Evolutionary conservation across 2,888 invertebrate genomes (phyloP), one percentile per base, ranked within the genome.

Genomic region (Trissonchulus sp.): DNA sequence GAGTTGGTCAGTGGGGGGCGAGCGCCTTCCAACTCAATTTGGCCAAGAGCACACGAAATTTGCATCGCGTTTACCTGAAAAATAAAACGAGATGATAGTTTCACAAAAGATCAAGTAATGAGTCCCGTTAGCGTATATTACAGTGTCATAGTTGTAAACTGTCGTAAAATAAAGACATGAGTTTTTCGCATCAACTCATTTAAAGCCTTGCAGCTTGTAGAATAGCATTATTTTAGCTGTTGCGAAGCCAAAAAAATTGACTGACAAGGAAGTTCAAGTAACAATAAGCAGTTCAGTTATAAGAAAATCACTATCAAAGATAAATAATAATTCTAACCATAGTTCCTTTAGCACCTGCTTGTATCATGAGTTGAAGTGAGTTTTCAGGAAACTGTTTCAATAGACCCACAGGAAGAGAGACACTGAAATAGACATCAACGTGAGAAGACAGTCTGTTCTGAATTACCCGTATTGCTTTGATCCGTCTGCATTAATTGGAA

Each of bases 21-120:
- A 85, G 94, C 93, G 38, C 99, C 99, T 88, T 99, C 99, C 85
- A 99, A 89, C 85, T 99, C 98, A 81, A 99, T 98, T 87, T 99
- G 99, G 0, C 99, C 99, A 18, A 99, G 88, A 48, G 96, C 88
- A 85, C 96, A 96, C 0, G 98, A 98, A 82, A 99, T 99, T 87
- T 99, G 96, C 93, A 95, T 94, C 80, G 94, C 93, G 84, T 98
- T 98, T 0, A 97, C 86, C 86, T 86, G 78, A 3, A 79, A 78
- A 72, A 72, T 68, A 75, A 74, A 77, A 68, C 75, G n/a, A n/a
- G n/a, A n/a, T n/a, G 76, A 72, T n/a, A n/a, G n/a, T n/a, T n/a
- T n/a, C n/a, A n/a, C n/a, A n/a, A n/a, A n/a, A n/a, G n/a, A n/a
- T n/a, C n/a, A n/a, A n/a, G n/a, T n/a, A n/a, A n/a, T n/a, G 2